Base-by-base conservation (phyloP, 2,888 invertebrate genomes). In the Coleophora deauratella region DNA sequence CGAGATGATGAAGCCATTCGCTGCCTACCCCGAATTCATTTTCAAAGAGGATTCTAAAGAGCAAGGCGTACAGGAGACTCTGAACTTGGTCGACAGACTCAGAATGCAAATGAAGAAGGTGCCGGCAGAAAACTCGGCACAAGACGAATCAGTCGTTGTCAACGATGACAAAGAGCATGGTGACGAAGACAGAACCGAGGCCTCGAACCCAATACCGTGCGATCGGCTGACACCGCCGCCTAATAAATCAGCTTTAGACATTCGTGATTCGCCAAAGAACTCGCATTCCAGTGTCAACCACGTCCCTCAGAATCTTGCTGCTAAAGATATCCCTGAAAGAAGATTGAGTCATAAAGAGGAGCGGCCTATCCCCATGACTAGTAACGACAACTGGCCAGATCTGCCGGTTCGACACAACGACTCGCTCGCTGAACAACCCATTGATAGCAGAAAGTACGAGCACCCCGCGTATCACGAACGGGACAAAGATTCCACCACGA, bases 11-110 rank as follows among this genome's bases (percentile, higher is more conserved):
- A 89, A 90, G 58, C 88, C 91, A 0, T 92, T 92, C 64, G 87
- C 88, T 6, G 89, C 91, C 43, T 89, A 88, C 50, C 88, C 89
- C 35, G 90, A 91, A 49, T 86, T 90, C 59, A 78, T 92, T 49
- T 91, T 92, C 60, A 91, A 92, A 61, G 93, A 93, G 62, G 93
- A 93, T 63, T 90, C 92, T 2, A 93, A 93, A 62, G 95, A 95
- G 67, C 88, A 85, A 55, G 93, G 93, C 54, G 93, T 93, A 0
- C 88, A 93, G 47, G 95, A 94, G 66, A 96, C 96, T 0, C 79
- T 93, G 45, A 92, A 94, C 75, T 84, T 96, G 27, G 93, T 96
- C 3, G 94, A 95, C 62, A 94, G 96, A 61, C 77, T 96, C 12
- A 87, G 95, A 37, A 88, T 91, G 88, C 91, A 91, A 60, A 81